Percentiles rank a stretch among this genome's conserved stretches.
phyloP scores from a whole-genome alignment of 1,140 invertebrate species.

The Mycetomoellerius zeteki region DNA sequence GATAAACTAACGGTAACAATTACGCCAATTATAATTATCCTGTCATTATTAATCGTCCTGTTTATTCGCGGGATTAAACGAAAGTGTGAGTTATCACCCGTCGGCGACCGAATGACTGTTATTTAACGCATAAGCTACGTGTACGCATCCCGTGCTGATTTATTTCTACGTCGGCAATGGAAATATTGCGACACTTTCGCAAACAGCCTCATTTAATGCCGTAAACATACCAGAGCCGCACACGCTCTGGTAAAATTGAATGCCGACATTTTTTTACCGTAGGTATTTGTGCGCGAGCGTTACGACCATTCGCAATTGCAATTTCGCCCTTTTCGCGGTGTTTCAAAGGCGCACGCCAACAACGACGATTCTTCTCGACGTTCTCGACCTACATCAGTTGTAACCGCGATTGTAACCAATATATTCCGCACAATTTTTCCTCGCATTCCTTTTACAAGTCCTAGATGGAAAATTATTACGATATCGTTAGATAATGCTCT shows the following conservation, averaged over 20 bases:
- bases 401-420: background rate
- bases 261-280: slow-evolving; percentile 27
- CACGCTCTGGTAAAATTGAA: slow-evolving; percentile 44
- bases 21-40: slow-evolving; percentile 44
- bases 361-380: background rate
- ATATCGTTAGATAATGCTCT: slow-evolving; percentile 13
- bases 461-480: slow-evolving; percentile 22
- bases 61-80: slow-evolving; percentile 50
- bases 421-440: background rate
- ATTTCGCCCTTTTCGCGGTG: background rate
- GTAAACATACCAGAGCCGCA: slow-evolving; percentile 20
- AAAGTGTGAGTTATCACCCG: slow-evolving; percentile 42
- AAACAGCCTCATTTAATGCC: slow-evolving; percentile 53
- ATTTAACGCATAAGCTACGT: slow-evolving; percentile 28
- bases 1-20: slow-evolving; percentile 43
- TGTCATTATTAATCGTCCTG: slow-evolving; percentile 34
- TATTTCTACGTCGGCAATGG: slow-evolving; percentile 24
- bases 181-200: slow-evolving; percentile 60
- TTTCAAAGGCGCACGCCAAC: background rate
- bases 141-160: slow-evolving; percentile 22
- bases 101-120: background rate
- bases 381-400: background rate
- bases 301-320: slow-evolving; percentile 17
- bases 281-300: background rate
- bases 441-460: background rate